phyloP scores from a whole-genome alignment of 2,888 invertebrate species.

The Omphaloscelis lunosa region DNA sequence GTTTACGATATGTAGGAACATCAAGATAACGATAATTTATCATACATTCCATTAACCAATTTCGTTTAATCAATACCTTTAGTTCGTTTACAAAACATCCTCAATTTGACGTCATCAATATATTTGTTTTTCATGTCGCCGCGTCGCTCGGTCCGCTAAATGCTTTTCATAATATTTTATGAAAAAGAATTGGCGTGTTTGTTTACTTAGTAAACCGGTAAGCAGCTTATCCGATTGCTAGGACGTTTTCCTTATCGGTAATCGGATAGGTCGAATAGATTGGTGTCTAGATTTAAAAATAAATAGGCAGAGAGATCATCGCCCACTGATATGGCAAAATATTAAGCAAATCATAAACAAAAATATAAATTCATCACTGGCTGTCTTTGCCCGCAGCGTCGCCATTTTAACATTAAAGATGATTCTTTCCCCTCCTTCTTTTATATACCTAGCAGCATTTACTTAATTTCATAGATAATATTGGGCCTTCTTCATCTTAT shows the following conservation, averaged over 20 bases:
- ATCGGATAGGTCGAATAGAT: background rate
- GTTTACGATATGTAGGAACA: background rate
- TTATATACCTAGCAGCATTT: no score
- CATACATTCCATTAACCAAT: background rate
- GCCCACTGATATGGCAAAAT: background rate
- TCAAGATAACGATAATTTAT: slow-evolving; percentile 12
- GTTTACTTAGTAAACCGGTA: slow-evolving; percentile 1
- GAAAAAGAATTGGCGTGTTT: slow-evolving; percentile 35
- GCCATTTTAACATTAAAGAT: no score
- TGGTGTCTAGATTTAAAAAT: background rate
- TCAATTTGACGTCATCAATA: slow-evolving; percentile 10
- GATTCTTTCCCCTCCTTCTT: no score
- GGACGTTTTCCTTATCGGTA: background rate
- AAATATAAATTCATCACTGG: no score
- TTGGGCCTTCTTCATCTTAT: background rate
- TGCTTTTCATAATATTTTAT: slow-evolving; percentile 34
- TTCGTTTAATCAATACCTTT: slow-evolving; percentile 13
- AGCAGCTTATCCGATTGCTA: slow-evolving; percentile 15
- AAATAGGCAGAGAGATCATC: background rate
- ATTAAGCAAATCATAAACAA: no score
- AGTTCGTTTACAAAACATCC: slow-evolving; percentile 32
- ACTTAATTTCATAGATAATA: no score
- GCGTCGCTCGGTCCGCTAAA: slow-evolving; percentile 9
- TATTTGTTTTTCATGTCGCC: slow-evolving; percentile 30
- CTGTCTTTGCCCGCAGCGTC: no score